Evolutionary conservation across 1,140 invertebrate genomes (phyloP).

Genomic region (Paraescarpia echinospica): DNA sequence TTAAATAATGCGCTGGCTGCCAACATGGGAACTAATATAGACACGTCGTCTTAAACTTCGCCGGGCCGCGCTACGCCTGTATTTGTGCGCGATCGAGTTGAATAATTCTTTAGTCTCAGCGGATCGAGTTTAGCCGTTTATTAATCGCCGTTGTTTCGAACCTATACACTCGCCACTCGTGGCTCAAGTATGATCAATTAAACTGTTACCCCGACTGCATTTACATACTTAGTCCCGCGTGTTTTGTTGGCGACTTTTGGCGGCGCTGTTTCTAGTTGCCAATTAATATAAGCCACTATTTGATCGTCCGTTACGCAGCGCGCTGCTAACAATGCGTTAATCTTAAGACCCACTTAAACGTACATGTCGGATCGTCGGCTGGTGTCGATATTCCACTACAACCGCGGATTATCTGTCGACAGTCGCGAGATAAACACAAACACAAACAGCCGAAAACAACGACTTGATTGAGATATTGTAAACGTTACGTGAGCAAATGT

Average conservation of each 20-base stretch:
- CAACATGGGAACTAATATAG: neutral
- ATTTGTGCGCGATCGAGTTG: neutral
- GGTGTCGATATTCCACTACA: neutral
- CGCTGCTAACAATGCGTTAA: neutral
- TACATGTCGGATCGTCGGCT: neutral
- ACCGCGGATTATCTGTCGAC: neutral
- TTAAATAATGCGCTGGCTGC: too few species aligned
- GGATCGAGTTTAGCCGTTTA: neutral
- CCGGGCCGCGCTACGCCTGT: neutral
- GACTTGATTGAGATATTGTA: neutral
- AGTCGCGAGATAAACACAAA: neutral
- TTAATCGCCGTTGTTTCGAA: neutral
- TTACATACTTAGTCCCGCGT: neutral
- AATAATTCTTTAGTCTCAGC: neutral
- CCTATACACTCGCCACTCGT: neutral
- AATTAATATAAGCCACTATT: neutral
- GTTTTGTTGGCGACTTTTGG: neutral
- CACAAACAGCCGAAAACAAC: neutral
- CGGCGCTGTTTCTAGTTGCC: neutral
- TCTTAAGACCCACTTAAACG: constrained; percentile 5
- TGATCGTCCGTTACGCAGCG: neutral
- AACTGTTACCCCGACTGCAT: neutral
- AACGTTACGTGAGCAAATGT: neutral
- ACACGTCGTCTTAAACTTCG: neutral
- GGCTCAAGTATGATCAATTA: constrained; percentile 10